phyloP scores from a whole-genome alignment of 1,140 invertebrate species.

The Zophobas atratus region DNA sequence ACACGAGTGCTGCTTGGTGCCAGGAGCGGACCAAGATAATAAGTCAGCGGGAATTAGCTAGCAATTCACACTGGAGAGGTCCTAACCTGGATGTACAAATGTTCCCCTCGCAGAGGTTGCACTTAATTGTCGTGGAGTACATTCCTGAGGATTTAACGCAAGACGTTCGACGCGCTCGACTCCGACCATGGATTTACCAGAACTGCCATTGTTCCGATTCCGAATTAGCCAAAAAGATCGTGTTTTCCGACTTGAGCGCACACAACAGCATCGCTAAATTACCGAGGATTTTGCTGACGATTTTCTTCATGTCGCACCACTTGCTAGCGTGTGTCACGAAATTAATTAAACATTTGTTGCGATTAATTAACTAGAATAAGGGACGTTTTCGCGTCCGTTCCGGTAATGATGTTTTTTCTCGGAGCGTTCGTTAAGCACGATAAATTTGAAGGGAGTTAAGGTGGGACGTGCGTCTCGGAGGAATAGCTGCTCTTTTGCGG shows the following conservation, averaged over 20 bases:
- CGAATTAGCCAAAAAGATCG: conserved; percentile 37
- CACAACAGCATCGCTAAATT: conserved; percentile 17
- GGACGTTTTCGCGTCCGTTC: not conserved
- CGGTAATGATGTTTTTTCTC: not conserved
- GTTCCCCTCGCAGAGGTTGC: conserved; percentile 43
- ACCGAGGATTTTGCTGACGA: conserved; percentile 1
- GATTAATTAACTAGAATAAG: not conserved
- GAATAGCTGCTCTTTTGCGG: not conserved
- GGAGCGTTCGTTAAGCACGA: not conserved
- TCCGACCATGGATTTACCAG: conserved; percentile 18
- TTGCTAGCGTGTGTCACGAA: not conserved
- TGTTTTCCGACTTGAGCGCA: conserved; percentile 16
- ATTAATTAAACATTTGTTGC: conserved; percentile 11
- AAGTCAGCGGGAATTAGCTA: conserved; percentile 62
- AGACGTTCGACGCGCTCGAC: conserved; percentile 23
- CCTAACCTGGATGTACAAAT: conserved; percentile 48
- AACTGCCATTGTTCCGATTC: conserved; percentile 23
- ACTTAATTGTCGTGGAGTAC: conserved; percentile 39
- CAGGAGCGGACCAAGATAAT: conserved; percentile 56
- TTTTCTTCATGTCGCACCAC: not conserved
- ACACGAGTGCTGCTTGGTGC: conserved; percentile 57
- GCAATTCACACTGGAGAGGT: conserved; percentile 60
- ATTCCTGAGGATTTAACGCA: conserved; percentile 52
- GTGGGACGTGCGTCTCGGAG: not conserved
- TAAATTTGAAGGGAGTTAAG: not conserved